These are phyloP conservation scores for Asteroscopus sphinx DNA, from an alignment of 2,888 invertebrate species.

Conservation along the genomic window DNA sequence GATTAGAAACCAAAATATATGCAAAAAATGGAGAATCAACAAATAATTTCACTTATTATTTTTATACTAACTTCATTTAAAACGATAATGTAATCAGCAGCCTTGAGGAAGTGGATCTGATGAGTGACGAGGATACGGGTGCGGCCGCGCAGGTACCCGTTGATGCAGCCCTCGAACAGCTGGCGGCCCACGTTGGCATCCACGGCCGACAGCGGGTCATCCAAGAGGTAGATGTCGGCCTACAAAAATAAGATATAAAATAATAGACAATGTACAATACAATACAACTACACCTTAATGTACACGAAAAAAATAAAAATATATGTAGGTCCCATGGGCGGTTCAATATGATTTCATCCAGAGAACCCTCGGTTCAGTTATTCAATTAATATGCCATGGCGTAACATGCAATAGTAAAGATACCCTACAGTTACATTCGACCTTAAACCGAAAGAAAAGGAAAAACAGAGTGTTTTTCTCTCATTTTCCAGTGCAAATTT, in stretches of 20 bases:
- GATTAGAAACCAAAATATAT: background rate
- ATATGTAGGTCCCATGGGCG: too few species aligned
- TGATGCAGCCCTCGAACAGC: conserved; percentile 94
- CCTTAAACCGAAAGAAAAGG: conserved; percentile 42
- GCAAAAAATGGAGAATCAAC: background rate
- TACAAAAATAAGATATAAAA: conserved; percentile 70
- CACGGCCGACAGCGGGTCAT: conserved; percentile 96
- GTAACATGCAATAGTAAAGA: conserved; percentile 34
- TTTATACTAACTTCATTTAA: conserved; percentile 80
- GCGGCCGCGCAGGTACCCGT: conserved; percentile 91
- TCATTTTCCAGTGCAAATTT: conserved; percentile 42
- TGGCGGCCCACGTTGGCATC: conserved; percentile 95
- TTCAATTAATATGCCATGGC: conserved; percentile 38
- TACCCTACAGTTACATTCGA: conserved; percentile 34
- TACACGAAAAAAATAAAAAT: too few species aligned
- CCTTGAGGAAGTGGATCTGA: conserved; percentile 94
- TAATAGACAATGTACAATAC: background rate
- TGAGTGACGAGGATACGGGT: conserved; percentile 95
- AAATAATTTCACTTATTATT: background rate
- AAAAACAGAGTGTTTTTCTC: conserved; percentile 23
- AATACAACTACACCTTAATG: too few species aligned
- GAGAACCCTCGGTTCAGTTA: too few species aligned
- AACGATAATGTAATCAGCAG: conserved; percentile 92
- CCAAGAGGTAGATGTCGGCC: conserved; percentile 95
- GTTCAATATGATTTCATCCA: too few species aligned